Base-by-base conservation (phyloP, 2,797 vertebrate species). In the Cryptoblepharus egeriae region DNA sequence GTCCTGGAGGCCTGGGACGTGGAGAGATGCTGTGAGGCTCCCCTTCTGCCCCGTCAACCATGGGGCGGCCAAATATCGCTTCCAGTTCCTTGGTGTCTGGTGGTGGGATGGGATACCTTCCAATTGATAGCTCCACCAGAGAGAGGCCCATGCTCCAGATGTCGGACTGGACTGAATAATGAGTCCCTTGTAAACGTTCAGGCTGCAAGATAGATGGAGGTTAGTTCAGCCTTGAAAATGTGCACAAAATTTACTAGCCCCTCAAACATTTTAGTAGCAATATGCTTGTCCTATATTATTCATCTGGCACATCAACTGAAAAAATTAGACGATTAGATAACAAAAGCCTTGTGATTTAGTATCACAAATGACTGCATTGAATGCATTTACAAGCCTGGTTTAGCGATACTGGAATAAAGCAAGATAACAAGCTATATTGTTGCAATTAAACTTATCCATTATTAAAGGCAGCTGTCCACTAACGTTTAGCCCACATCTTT, bases 111-210 rank as follows among this genome's bases (percentile, higher is more conserved):
- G 98, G 98, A 92, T 98, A 98, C 93, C 98, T 97, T 86, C 98
- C 98, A 13, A 99, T 97, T 3, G 98, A 97, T 94, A 99, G 95
- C 95, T 99, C 98, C 94, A 99, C 98, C 91, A 99, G 93, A 4
- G 98, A 99, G 95, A 99, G 96, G 81, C 98, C 98, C 98, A 99
- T 99, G 95, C 98, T 99, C 98, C 98, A 99, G 93, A 99, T 97
- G 94, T 99, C 98, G 1, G 98, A 99, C 96, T 99, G 98, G 92
- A 99, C 98, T 0, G 98, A 99, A 92, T 99, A 99, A 95, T 99
- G 98, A 18, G 98, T 99, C 94, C 98, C 98, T 95, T 99, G 98
- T 95, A 99, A 95, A 92, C 98, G 97, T 95, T 99, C 98, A 37
- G 98, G 98, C 98, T 99, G 96, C 92, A 83, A 85, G 77, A 70